phyloP scores from a whole-genome alignment of 2,113 vertebrate species.

The Carlito syrichta region DNA sequence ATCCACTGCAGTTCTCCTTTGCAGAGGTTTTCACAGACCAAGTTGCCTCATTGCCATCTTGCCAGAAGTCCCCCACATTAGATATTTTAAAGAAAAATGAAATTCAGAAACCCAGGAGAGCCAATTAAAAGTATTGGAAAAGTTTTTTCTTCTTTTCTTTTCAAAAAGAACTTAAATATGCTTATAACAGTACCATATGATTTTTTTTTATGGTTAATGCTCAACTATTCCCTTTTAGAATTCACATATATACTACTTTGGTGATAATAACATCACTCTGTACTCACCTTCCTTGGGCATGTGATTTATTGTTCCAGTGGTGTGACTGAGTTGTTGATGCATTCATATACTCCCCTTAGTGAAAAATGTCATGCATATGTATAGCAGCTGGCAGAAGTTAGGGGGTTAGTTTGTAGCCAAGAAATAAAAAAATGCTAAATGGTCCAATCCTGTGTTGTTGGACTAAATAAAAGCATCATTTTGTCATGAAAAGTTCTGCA shows the following conservation, averaged over 20 bases:
- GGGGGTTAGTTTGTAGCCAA: background rate
- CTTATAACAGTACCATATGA: background rate
- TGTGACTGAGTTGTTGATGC: background rate
- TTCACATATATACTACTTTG: background rate
- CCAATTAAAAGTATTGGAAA: conserved; percentile 13
- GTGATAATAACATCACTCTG: background rate
- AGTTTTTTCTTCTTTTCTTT: too few relatives aligned
- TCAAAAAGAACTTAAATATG: background rate
- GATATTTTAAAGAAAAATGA: conserved; percentile 24
- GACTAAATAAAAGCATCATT: background rate
- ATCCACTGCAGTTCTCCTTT: too few relatives aligned
- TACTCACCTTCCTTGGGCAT: background rate
- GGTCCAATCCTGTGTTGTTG: background rate
- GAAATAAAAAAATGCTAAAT: background rate
- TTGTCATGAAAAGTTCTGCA: background rate
- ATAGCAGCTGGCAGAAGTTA: conserved; percentile 6
- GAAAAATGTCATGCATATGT: background rate
- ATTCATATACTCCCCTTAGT: background rate
- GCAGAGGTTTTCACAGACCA: too few relatives aligned
- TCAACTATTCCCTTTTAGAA: background rate
- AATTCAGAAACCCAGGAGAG: conserved; percentile 29
- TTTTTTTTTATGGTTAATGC: background rate
- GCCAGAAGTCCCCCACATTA: too few relatives aligned
- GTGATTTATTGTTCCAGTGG: conserved; percentile 22
- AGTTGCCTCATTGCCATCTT: too few relatives aligned